Evolutionary conservation across 2,113 vertebrate species (phyloP), one percentile per base, ranked within the genome.

Genomic region (Leuciscus idus): DNA sequence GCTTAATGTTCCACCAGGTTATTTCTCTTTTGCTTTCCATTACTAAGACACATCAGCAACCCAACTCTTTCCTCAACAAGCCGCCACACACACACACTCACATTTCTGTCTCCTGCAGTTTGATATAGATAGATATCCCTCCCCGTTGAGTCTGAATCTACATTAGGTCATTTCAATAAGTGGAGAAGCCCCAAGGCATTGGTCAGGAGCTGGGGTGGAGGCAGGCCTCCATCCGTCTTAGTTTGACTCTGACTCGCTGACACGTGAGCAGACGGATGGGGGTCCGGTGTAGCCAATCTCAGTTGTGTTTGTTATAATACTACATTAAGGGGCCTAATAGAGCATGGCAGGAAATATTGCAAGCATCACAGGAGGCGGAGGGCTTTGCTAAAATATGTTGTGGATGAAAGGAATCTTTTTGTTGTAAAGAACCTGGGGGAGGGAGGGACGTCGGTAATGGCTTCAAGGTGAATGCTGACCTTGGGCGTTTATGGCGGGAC

Each of bases 131-230:
- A 89, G 91, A 95, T 94, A 89, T 86, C 86, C 84, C 81, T 52
- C 88, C 88, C 89, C 86, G 89, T 89, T 85, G 89, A 92, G 91
- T 89, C 91, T 92, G 91, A 92, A 92, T 93, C 92, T 92, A 92
- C 92, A 93, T 92, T 91, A 93, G 94, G 93, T 93, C 91, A 92
- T 93, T 94, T 92, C 90, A 93, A 93, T 92, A 92, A 92, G 76
- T 57, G 28, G 33, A 57, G 19, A 81, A 84, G 39, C 75, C 84
- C 39, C 26, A 36, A 82, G 83, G 81, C 84, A 80, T 80, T 83
- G 86, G 81, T 72, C 81, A 33, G 81, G 66, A 78, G 72, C 46
- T 36, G 4, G 36, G 81, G 57, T 17, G 39, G 61, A 80, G 17
- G 85, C 92, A 70, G 81, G 87, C 91, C 92, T 91, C 85, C 93